Percentiles rank a stretch among this genome's conserved stretches.
These are phyloP conservation scores for Noctua pronuba DNA, from an alignment of 2,888 invertebrate genomes.

Conservation along the genomic window DNA sequence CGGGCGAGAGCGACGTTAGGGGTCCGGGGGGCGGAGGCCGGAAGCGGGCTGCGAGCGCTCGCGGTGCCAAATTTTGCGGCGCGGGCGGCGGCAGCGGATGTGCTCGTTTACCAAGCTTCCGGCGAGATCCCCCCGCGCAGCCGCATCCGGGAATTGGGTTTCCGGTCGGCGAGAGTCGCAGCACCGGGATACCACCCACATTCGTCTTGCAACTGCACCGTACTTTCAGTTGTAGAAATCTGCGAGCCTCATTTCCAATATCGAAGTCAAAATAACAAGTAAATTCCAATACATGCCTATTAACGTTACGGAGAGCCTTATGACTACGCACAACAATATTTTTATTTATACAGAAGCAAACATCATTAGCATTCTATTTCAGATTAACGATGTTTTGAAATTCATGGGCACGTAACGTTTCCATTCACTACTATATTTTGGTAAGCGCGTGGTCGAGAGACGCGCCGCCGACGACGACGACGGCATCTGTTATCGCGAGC, in stretches of 20 bases:
- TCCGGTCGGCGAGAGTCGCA: slow-evolving; percentile 89
- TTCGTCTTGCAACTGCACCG: slow-evolving; percentile 81
- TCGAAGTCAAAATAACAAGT: slow-evolving; percentile 24
- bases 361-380: slow-evolving; percentile 70
- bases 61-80: slow-evolving; percentile 90
- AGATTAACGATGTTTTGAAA: slow-evolving; percentile 71
- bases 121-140: slow-evolving; percentile 89
- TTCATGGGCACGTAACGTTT: slow-evolving; percentile 71
- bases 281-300: slow-evolving; percentile 27
- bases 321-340: slow-evolving; percentile 51
- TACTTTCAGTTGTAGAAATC: slow-evolving; percentile 56
- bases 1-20: slow-evolving; percentile 86
- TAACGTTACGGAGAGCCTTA: slow-evolving; percentile 29
- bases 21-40: slow-evolving; percentile 88
- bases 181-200: slow-evolving; percentile 87
- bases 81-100: slow-evolving; percentile 90
- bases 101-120: slow-evolving; percentile 90
- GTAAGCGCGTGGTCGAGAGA: slow-evolving; percentile 72
- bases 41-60: slow-evolving; percentile 89
- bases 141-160: slow-evolving; percentile 90
- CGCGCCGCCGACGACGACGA: slow-evolving; percentile 72
- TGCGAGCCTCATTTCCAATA: slow-evolving; percentile 35
- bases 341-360: slow-evolving; percentile 63
- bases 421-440: slow-evolving; percentile 76
- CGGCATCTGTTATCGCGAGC: slow-evolving; percentile 82